Evolutionary conservation across 2,113 vertebrate species (phyloP), one percentile per base, ranked within the genome.

Genomic region (Hyaena hyaena): DNA sequence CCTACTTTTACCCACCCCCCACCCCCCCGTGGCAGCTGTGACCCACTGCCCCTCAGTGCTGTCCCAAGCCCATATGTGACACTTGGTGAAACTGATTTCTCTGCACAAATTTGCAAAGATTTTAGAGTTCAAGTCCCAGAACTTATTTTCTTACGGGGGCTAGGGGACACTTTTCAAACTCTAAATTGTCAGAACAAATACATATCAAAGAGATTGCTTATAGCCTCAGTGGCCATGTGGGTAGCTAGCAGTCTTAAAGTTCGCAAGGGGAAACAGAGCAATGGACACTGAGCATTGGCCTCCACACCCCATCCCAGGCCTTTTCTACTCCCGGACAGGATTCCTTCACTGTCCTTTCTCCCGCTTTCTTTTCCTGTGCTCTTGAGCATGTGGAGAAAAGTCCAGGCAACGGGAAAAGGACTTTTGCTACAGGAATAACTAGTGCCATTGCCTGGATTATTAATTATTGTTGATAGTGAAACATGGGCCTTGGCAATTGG

Each of bases 401-500:
- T 74, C 84, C 76, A 85, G 90, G 48, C 48, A 66, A 74, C 43
- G 26, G 6, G 16, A 63, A 14, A 14, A 96, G 43, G 33, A 53
- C 71, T 84, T 88, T 19, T 1, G 50, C 71, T 50, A 14, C 65
- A 5, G 16, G 45, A 50, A 9, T 68, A 23, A 23, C 69, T 73
- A 43, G 39, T 58, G 28, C 84, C 92, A 48, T 76, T 81, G 86
- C 61, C 79, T 95, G 58, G 69, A 77, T 93, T 89, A 65, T 97
- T 97, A 96, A 97, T 93, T 90, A 88, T 96, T 0, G 0, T 7
- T 90, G 95, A 81, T 77, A 93, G 68, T 69, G 92, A 97, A 98
- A 97, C 93, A 93, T 28, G 58, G 80, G 76, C 76, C 96, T 93
- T 89, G 87, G 94, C 95, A 89, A 95, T 95, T 93, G 97, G 95